Evolutionary conservation across 1,140 invertebrate genomes (phyloP).

Genomic region (Brachionus plicatilis): DNA sequence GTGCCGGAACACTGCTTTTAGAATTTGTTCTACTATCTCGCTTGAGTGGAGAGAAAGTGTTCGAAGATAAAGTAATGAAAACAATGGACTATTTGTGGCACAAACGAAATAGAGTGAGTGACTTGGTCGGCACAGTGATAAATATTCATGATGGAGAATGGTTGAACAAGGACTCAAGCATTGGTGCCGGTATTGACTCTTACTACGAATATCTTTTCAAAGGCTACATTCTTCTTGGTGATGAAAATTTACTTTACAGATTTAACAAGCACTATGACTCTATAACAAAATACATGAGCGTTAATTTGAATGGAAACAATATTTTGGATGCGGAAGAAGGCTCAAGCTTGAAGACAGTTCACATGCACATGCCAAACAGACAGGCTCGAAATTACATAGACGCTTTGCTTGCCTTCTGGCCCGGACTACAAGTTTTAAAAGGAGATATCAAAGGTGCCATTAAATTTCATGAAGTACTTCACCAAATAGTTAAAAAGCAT

Average conservation of each 20-base stretch:
- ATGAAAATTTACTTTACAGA: slow-evolving; percentile 74
- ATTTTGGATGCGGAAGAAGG: slow-evolving; percentile 63
- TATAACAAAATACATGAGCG: slow-evolving; percentile 60
- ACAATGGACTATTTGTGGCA: slow-evolving; percentile 96
- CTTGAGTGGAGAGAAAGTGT: slow-evolving; percentile 77
- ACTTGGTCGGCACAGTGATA: slow-evolving; percentile 55
- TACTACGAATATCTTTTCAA: slow-evolving; percentile 98
- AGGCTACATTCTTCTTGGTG: slow-evolving; percentile 70
- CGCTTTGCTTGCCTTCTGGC: slow-evolving; percentile 92
- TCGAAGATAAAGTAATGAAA: slow-evolving; percentile 77
- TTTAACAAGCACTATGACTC: slow-evolving; percentile 92
- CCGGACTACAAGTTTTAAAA: slow-evolving; percentile 73
- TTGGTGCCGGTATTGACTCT: slow-evolving; percentile 97
- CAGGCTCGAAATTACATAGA: slow-evolving; percentile 94
- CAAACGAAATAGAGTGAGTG: slow-evolving; percentile 75
- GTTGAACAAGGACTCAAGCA: slow-evolving; percentile 83
- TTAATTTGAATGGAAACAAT: not conserved
- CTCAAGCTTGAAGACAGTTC: slow-evolving; percentile 89
- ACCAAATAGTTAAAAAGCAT: slow-evolving; percentile 87
- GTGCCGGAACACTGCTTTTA: slow-evolving; percentile 94
- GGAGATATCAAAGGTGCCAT: slow-evolving; percentile 92
- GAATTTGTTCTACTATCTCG: slow-evolving; percentile 92
- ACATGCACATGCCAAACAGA: slow-evolving; percentile 93
- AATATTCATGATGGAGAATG: slow-evolving; percentile 89
- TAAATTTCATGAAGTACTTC: slow-evolving; percentile 80